Evolutionary conservation across 2,797 vertebrate species (phyloP).

Genomic region (Chelidonichthys spinosus): DNA sequence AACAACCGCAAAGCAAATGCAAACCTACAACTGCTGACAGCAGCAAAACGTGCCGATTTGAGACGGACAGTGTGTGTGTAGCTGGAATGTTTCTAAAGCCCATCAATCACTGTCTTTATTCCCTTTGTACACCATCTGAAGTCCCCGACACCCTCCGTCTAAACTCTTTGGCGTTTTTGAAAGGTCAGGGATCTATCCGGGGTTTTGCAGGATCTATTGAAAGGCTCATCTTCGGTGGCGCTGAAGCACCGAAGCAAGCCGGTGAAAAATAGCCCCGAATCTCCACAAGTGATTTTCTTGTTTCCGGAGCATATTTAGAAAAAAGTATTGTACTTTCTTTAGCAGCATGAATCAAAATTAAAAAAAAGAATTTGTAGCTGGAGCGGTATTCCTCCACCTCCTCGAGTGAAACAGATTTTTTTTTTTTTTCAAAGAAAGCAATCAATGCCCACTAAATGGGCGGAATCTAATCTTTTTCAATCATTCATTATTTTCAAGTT

Average conservation of each 20-base stretch:
- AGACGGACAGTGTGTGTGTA: slow-evolving; percentile 39
- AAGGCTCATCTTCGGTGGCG: background rate
- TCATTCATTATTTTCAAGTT: slow-evolving; percentile 6
- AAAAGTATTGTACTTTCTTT: background rate
- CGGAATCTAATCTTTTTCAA: background rate
- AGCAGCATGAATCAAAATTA: background rate
- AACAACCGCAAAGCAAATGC: background rate
- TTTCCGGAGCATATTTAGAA: slow-evolving; percentile 1
- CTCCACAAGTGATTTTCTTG: background rate
- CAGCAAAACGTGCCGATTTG: slow-evolving; percentile 39
- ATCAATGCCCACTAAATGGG: slow-evolving; percentile 8
- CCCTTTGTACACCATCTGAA: slow-evolving; percentile 44
- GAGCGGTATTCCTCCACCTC: background rate
- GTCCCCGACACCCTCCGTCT: slow-evolving; percentile 34
- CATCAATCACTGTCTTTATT: slow-evolving; percentile 66
- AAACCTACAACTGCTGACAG: slow-evolving; percentile 51
- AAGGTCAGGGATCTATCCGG: slow-evolving; percentile 62
- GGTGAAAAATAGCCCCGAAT: slow-evolving; percentile 6
- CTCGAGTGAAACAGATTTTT: background rate
- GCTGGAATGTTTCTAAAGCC: slow-evolving; percentile 51
- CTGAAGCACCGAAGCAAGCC: slow-evolving; percentile 4
- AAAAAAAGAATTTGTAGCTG: background rate
- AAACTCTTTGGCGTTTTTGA: slow-evolving; percentile 60
- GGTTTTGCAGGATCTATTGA: slow-evolving; percentile 23
- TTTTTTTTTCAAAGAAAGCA: background rate